Conservation (phyloP, 2,888 invertebrate species). For the Ceramica pisi region DNA sequence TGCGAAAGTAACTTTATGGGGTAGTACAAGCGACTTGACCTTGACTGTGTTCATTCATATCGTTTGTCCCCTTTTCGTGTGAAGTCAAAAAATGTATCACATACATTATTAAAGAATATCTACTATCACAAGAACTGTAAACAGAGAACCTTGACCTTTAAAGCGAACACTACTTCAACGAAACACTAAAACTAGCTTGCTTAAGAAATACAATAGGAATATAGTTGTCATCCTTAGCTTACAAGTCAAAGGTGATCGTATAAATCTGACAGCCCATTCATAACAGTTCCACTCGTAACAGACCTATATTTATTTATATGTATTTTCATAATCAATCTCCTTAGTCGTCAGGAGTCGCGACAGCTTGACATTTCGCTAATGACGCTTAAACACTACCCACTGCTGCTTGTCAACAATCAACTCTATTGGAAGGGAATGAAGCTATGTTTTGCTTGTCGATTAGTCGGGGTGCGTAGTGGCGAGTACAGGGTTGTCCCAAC, state of each 20-base stretch:
- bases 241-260: conserved; percentile 6
- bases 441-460: conserved; percentile 45
- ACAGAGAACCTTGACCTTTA: conserved; percentile 9
- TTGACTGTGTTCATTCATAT: neutral
- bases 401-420: conserved; percentile 31
- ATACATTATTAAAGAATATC: neutral
- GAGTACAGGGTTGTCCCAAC: conserved; percentile 41
- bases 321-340: conserved; percentile 72
- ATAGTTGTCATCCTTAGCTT: neutral
- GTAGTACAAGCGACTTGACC: neutral
- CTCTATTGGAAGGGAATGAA: conserved; percentile 43
- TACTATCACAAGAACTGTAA: neutral
- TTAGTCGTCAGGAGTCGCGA: conserved; percentile 68
- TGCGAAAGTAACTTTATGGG: neutral
- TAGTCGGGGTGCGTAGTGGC: conserved; percentile 18
- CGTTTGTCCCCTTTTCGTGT: neutral
- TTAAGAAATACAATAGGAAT: neutral
- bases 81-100: neutral
- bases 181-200: neutral
- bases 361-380: conserved; percentile 77
- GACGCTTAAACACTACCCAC: conserved; percentile 61
- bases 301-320: conserved; percentile 52
- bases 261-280: conserved; percentile 38
- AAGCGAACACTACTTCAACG: neutral
- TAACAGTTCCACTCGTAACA: conserved; percentile 45